Base-by-base conservation (phyloP, 2,888 invertebrate species). In the Caprella mutica region DNA sequence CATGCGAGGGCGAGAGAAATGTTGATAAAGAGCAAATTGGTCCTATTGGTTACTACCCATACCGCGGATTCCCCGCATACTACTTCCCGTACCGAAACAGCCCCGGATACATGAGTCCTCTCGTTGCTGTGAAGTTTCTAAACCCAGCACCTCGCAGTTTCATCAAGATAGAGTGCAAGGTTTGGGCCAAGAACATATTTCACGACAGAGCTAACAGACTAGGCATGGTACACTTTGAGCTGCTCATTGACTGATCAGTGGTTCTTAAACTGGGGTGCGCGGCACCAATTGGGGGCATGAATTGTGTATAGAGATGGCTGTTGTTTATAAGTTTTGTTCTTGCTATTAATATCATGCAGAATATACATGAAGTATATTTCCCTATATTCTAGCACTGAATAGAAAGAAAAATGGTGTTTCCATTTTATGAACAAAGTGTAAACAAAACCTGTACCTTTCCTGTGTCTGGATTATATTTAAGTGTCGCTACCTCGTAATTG, bases 11-110 rank as follows among this genome's bases (percentile, higher is more conserved):
- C 55, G 93, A 94, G 78, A 90, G 88, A 75, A 85, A 89, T 3
- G 85, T 88, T 52, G 94, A 94, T 75, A 79, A 84, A 68, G 94
- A 96, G 76, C 90, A 92, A 76, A 85, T 94, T 70, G 93, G 92
- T n/a, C 80, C 86, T 1, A 81, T 94, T 68, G 80, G 83, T 69
- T 91, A 90, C 77, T 71, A 69, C 61, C 77, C 77, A 1, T 78
- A 75, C 67, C 85, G 86, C 67, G 84, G 85, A 56, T 79, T 81
- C 63, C 83, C 86, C 68, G 90, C 82, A 43, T 86, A 80, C 72
- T 91, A 83, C 75, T 91, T 87, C 76, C 92, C 91, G 59, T 91
- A 85, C 78, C 78, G 77, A 75, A 89, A 90, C 73, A 81, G 82
- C 70, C 82, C 82, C 59, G 87, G 89, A 17, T 92, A 91, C 72